Base-by-base conservation (phyloP, 1,140 invertebrate genomes). In the Euwallacea similis region DNA sequence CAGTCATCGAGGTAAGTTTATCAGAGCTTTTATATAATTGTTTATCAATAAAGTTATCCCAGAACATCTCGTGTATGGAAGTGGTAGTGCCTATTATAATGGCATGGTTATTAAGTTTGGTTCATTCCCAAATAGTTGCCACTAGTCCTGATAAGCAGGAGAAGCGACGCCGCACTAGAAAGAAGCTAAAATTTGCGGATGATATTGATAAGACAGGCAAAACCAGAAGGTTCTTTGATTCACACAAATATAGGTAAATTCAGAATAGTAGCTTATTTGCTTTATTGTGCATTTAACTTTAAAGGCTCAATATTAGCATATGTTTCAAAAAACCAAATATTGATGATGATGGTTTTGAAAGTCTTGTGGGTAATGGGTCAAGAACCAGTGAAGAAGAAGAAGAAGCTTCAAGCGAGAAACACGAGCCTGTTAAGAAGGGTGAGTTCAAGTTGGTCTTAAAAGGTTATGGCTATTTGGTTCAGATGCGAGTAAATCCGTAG, bases 111-210 rank as follows among this genome's bases (percentile, higher is more conserved):
- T 84, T 97, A 50, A 93, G 92, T 74, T 84, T 94, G 44, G 91
- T 97, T 55, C 94, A 97, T 82, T 95, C 94, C 0, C 94, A 97
- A 82, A 96, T 97, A 69, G 93, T 93, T 2, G 91, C 91, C 42
- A 93, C 91, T 2, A 88, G 88, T 72, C 77, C 82, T 10, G 70
- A 72, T 67, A 72, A 72, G 42, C 55, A 72, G 53, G 58, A 72
- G 3, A 60, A 42, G 11, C 43, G 64, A n/a, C 58, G 53, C 11
- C 61, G 63, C 42, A 11, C 56, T 6, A 62, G 64, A 33, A 72
- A 72, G 16, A 72, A 72, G 44, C 42, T 71, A 33, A 55, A 72
- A 42, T 72, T 72, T 61, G 65, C 63, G 7, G 70, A 72, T 43
- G 69, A 71, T 13, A 58, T 71, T 44, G 46, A 71, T 6, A 46